Conservation (phyloP, 2,797 vertebrate species). For the Malacoraja senta region DNA sequence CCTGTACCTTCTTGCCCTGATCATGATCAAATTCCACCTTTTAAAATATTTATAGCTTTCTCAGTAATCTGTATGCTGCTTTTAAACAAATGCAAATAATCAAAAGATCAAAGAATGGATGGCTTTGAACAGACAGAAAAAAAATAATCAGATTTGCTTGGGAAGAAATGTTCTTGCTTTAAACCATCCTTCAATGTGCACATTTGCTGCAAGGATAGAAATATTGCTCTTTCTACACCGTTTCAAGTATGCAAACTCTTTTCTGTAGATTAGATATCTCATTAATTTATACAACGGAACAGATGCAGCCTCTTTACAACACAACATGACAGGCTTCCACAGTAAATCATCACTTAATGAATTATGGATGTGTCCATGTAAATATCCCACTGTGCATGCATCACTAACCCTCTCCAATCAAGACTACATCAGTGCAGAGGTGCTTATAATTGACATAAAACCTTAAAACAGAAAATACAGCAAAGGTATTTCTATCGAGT, state of each 20-base stretch:
- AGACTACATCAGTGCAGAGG: not conserved
- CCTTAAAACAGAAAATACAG: not conserved
- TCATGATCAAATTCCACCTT: constrained; percentile 4
- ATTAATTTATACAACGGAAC: constrained; percentile 1
- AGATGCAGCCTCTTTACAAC: constrained; percentile 24
- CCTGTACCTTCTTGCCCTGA: not conserved
- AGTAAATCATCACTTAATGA: constrained; percentile 25
- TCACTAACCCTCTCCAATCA: constrained; percentile 15
- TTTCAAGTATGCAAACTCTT: constrained; percentile 10
- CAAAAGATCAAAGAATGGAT: not conserved
- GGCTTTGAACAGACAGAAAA: not conserved
- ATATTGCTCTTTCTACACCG: not conserved
- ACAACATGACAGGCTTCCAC: constrained; percentile 20
- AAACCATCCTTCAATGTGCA: not conserved
- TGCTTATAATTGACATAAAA: not conserved
- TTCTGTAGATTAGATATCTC: constrained; percentile 14
- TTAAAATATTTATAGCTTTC: constrained; percentile 28
- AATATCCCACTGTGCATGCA: constrained; percentile 4
- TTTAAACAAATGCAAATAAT: constrained; percentile 11
- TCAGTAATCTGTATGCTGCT: not conserved
- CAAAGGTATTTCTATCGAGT: not conserved
- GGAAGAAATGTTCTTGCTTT: not conserved
- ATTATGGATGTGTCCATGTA: constrained; percentile 33
- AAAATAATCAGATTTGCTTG: not conserved
- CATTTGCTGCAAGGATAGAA: not conserved